A percentile compares a stretch with the other conserved stretches of the same genome.
Evolutionary conservation across 2,113 vertebrate genomes (phyloP).

Genomic region (Paracanthobrama guichenoti): DNA sequence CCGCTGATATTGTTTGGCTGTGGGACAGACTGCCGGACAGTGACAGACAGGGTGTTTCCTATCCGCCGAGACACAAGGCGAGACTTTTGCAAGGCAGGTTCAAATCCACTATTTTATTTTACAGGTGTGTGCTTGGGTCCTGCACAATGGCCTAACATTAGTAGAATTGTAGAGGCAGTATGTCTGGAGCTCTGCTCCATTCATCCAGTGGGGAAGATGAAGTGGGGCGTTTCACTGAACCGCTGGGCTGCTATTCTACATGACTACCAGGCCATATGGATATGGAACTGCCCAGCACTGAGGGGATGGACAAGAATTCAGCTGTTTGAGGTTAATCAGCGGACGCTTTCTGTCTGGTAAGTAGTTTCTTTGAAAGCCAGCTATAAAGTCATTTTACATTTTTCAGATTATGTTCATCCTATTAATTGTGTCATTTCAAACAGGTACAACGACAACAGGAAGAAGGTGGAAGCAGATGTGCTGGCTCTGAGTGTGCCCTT

Average conservation of each 20-base stretch:
- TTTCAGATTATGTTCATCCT: background rate
- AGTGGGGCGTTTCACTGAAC: no score
- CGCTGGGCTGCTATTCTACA: no score
- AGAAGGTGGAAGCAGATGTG: background rate
- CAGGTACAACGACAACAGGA: background rate
- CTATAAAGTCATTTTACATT: background rate
- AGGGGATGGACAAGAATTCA: no score
- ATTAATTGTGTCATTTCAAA: background rate
- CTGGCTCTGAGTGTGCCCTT: background rate
- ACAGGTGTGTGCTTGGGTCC: no score
- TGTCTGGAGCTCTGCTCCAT: no score
- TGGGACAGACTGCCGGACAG: background rate
- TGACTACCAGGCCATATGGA: no score
- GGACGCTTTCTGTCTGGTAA: slow-evolving; percentile 17
- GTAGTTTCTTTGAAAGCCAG: background rate
- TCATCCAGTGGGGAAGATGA: no score
- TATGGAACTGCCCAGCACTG: no score
- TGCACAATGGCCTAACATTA: no score
- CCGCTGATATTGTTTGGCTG: background rate
- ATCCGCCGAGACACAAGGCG: background rate
- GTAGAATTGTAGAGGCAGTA: no score
- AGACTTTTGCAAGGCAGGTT: background rate
- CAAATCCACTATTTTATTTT: background rate
- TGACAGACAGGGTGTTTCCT: background rate
- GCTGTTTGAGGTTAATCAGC: background rate